Evolutionary conservation across 2,113 vertebrate species (phyloP), one percentile per base, ranked within the genome.

Genomic region (Siphamia tubifer): DNA sequence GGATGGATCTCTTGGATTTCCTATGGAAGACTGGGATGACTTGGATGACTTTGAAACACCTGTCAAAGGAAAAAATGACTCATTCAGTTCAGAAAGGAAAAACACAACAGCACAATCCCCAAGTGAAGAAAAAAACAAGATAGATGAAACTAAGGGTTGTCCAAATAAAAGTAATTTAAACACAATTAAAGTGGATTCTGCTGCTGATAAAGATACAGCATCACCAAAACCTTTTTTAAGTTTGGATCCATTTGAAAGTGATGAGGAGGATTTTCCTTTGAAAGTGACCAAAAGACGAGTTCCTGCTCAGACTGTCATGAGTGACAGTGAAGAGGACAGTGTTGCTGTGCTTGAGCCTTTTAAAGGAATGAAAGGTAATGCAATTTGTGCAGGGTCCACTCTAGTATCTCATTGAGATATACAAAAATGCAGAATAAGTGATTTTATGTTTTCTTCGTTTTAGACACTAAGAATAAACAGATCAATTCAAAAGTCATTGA

Each of bases 1-100:
- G 19, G 89, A 73, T 89, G 45, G 1, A 3, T 92, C 23, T 6
- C 75, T 90, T 7, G 36, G 35, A 13, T 12, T 82, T 17, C 5
- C 52, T 3, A 10, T 48, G 1, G 89, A 92, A 0, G 89, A 94
- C n/a, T 98, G 96, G 96, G 94, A 96, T 34, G 95, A 97, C 62
- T 87, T 95, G 3, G 94, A 96, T 24, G 96, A 98, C 86, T 98
- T 99, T 39, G 95, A 96, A 71, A 86, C 91, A 24, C 90, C 94
- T 0, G 53, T 61, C 8, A 88, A 82, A 19, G 64, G 56, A 0
- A 90, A 86, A 78, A 85, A 70, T 21, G 55, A 52, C 40, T 81
- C 79, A 5, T 72, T 74, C 6, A 62, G 56, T 56, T 77, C 70
- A 28, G 54, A 17, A 6, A 85, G 65, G 35, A 65, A 16, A 13